Conservation (phyloP, 1,140 invertebrate genomes). For the Ylistrum balloti region DNA sequence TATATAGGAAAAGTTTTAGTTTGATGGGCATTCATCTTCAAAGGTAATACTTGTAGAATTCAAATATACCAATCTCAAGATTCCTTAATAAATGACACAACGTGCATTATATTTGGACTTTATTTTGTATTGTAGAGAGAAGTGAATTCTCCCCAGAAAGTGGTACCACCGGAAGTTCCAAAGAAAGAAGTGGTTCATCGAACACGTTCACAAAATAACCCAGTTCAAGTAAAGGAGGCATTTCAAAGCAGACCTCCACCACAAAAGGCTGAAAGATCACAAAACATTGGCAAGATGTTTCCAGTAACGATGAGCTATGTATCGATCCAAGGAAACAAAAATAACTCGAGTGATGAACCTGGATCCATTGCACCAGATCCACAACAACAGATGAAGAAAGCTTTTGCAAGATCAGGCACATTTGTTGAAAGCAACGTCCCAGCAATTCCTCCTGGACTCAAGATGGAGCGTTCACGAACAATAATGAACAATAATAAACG, state of each 20-base stretch:
- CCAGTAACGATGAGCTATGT: conserved; percentile 69
- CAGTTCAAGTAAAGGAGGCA: neutral
- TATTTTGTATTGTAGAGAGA: neutral
- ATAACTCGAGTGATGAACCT: conserved; percentile 46
- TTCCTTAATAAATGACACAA: too few relatives aligned
- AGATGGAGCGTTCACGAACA: conserved; percentile 51
- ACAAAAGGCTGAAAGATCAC: neutral
- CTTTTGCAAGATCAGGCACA: conserved; percentile 44
- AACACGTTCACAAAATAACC: neutral
- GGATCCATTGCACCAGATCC: neutral
- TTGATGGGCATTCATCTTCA: too few relatives aligned
- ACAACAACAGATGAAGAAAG: conserved; percentile 41
- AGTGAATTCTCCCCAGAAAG: neutral
- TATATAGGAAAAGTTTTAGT: too few relatives aligned
- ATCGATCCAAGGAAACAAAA: conserved; percentile 66
- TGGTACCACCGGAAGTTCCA: neutral
- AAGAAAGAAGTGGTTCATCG: neutral
- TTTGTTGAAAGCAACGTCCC: conserved; percentile 46
- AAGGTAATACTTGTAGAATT: too few relatives aligned
- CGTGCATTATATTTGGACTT: neutral
- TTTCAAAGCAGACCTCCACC: neutral
- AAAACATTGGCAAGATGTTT: conserved; percentile 51
- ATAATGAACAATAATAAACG: conserved; percentile 45
- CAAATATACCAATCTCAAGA: too few relatives aligned
- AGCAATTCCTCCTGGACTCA: conserved; percentile 44